A percentile compares a stretch with the other conserved stretches of the same genome.
Conservation (phyloP, 2,113 vertebrate genomes). For the Patagioenas fasciata region DNA sequence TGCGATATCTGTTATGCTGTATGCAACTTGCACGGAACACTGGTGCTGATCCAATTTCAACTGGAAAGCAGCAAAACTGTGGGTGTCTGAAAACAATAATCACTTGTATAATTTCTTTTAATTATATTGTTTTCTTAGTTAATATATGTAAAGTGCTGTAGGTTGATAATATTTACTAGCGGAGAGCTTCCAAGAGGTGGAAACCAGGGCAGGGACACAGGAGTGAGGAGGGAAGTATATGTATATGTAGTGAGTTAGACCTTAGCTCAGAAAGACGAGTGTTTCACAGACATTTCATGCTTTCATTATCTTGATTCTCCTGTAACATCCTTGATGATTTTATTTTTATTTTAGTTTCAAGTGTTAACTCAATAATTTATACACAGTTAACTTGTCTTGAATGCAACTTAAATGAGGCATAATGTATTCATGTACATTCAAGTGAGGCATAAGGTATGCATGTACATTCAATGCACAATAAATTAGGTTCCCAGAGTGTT, state of each 20-base stretch:
- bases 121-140: background rate
- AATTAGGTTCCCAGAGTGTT: background rate
- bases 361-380: background rate
- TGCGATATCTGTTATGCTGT: background rate
- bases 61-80: background rate
- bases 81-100: background rate
- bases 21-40: background rate
- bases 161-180: background rate
- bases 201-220: accelerated
- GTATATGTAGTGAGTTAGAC: background rate
- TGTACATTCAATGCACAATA: background rate
- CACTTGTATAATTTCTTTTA: background rate
- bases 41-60: background rate
- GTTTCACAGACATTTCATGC: background rate
- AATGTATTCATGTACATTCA: background rate
- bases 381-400: background rate
- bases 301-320: background rate
- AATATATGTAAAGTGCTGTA: background rate
- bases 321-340: background rate
- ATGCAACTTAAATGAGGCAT: background rate
- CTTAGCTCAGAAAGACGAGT: background rate
- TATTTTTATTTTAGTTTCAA: background rate
- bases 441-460: background rate
- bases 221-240: accelerated
- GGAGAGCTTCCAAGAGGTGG: background rate